phyloP scores from a whole-genome alignment of 2,113 vertebrate species.

The Lycaon pictus region DNA sequence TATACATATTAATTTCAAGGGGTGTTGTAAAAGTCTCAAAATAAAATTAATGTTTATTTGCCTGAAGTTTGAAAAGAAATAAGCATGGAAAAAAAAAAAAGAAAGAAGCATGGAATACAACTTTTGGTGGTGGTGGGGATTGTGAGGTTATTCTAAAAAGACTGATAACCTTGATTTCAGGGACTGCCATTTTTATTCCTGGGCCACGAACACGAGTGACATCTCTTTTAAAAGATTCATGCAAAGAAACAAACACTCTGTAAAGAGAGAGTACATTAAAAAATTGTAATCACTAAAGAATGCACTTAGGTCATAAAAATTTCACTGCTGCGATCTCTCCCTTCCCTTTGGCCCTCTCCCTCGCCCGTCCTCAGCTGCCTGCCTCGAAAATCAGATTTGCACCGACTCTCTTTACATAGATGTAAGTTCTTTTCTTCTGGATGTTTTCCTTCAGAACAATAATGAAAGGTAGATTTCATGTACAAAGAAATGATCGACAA shows the following conservation, averaged over 20 bases:
- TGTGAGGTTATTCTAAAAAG: neutral
- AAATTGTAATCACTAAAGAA: neutral
- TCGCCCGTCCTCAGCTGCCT: neutral
- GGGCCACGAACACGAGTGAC: neutral
- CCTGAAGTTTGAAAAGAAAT: constrained; percentile 39
- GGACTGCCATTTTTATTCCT: neutral
- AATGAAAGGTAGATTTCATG: neutral
- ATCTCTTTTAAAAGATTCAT: neutral
- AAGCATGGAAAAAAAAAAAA: constrained; percentile 20
- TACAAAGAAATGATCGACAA: neutral
- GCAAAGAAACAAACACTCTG: neutral
- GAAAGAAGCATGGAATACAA: constrained; percentile 37
- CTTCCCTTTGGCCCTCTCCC: neutral
- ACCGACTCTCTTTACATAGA: neutral
- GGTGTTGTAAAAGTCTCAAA: neutral
- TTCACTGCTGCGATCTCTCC: neutral
- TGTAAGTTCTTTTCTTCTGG: neutral
- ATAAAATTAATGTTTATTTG: constrained; percentile 57
- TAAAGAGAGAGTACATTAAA: neutral
- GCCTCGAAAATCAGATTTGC: neutral
- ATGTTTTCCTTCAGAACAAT: neutral
- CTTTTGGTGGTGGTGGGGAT: neutral
- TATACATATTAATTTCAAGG: neutral
- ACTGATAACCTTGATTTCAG: neutral
- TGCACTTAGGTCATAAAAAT: neutral